Conservation (phyloP, 2,797 vertebrate genomes). For the Gallinago solitaria region DNA sequence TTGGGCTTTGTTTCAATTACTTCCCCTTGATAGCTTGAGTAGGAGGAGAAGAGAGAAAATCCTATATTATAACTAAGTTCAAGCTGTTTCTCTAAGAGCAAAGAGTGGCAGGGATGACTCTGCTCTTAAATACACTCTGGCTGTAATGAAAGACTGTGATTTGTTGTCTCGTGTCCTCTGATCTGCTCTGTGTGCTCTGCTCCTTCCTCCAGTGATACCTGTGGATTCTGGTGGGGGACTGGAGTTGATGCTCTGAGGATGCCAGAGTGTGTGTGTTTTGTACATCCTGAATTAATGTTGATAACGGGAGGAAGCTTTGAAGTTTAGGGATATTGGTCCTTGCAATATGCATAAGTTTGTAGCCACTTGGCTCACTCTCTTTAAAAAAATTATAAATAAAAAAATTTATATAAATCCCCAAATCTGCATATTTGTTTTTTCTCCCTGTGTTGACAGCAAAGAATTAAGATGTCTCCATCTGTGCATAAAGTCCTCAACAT, state of each 20-base stretch:
- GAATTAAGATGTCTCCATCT: background rate
- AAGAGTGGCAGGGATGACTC: background rate
- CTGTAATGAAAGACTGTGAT: background rate
- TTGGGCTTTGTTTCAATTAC: background rate
- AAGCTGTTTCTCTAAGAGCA: background rate
- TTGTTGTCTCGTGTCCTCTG: background rate
- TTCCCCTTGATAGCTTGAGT: background rate
- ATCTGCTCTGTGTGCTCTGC: background rate
- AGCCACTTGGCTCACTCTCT: background rate
- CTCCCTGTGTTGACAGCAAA: background rate
- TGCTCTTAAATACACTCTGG: background rate
- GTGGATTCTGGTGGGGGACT: background rate
- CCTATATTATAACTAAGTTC: background rate
- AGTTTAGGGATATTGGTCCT: background rate
- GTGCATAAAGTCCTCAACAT: background rate
- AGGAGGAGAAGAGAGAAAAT: background rate
- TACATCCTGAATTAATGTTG: background rate
- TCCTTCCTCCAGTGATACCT: background rate
- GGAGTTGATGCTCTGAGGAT: background rate
- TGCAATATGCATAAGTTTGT: background rate
- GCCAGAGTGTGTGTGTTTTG: background rate
- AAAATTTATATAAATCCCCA: background rate
- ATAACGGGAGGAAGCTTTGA: background rate
- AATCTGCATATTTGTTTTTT: background rate
- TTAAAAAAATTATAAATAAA: background rate